Evolutionary conservation across 2,113 vertebrate species (phyloP).

Genomic region (Pardalotus punctatus): DNA sequence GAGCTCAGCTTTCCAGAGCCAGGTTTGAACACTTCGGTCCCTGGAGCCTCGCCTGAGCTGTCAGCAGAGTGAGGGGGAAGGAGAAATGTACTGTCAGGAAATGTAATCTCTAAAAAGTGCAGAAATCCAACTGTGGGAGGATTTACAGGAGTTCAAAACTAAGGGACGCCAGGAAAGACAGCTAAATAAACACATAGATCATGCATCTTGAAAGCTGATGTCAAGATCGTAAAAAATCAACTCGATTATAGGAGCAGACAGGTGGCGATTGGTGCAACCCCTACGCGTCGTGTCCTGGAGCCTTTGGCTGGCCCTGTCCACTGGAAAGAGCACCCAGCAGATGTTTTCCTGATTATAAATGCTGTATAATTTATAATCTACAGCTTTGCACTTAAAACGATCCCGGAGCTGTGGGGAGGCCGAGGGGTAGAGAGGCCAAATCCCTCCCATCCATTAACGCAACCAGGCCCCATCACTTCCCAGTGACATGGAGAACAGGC

Average conservation of each 20-base stretch:
- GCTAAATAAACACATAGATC: conserved; percentile 76
- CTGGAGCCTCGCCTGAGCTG: conserved; percentile 47
- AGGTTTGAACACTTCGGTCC: not conserved
- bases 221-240: conserved; percentile 75
- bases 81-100: conserved; percentile 70
- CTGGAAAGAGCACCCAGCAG: conserved; percentile 68
- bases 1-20: conserved; percentile 20
- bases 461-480: not conserved
- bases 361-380: conserved; percentile 68
- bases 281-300: conserved; percentile 63
- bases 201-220: conserved; percentile 72
- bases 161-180: conserved; percentile 69
- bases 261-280: conserved; percentile 72
- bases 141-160: conserved; percentile 72
- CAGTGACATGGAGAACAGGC: not conserved
- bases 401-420: conserved; percentile 20
- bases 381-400: conserved; percentile 34
- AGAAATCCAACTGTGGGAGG: conserved; percentile 72
- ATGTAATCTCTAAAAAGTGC: conserved; percentile 68
- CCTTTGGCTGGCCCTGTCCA: conserved; percentile 68
- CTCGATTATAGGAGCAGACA: conserved; percentile 74
- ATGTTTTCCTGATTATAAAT: conserved; percentile 72
- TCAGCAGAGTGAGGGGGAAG: conserved; percentile 46
- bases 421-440: not conserved
- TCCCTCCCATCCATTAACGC: not conserved